Base-by-base conservation (phyloP, 2,888 invertebrate genomes). In the Drosophila glabriapex region DNA sequence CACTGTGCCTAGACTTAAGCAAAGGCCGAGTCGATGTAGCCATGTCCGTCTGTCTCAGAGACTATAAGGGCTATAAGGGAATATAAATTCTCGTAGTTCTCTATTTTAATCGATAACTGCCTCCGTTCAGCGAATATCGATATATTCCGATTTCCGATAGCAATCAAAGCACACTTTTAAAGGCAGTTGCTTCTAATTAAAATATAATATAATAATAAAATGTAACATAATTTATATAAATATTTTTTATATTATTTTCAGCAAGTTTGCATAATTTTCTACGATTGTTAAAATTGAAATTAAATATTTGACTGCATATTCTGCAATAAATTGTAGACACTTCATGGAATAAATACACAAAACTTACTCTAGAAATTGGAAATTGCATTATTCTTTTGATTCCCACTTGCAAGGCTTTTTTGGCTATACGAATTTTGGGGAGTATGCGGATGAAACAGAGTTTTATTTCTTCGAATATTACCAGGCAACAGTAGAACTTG, bases 1-100 rank as follows among this genome's bases (percentile, higher is more conserved):
- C 1, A 22, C 3, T 1, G 3, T 43, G 1, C 6, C 3, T 7
- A 7, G 22, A 2, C 2, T 22, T 0, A 14, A 7, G 41, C n/a
- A n/a, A 35, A 4, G 7, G 4, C n/a, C 0, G 39, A 39, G 19
- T 39, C 37, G 14, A 4, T 2, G 2, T 5, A 35, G 14, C 33
- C 33, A 33, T 16, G 19, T 19, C 37, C 7, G 37, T 19, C 19
- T 3, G 19, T 19, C 19, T 39, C 39, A 19, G 19, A 19, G 9
- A 39, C 19, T 39, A 39, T n/a, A 9, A 9, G 0, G n/a, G n/a
- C n/a, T n/a, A n/a, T n/a, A n/a, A n/a, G n/a, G 9, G 9, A 39
- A 39, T 9, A n/a, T 39, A n/a, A 9, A 0, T 10, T n/a, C n/a
- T 0, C 39, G n/a, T n/a, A 10, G 1, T 0, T 9, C n/a, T 41